Conservation (phyloP, 2,888 invertebrate genomes). For the Orthosia incerta region DNA sequence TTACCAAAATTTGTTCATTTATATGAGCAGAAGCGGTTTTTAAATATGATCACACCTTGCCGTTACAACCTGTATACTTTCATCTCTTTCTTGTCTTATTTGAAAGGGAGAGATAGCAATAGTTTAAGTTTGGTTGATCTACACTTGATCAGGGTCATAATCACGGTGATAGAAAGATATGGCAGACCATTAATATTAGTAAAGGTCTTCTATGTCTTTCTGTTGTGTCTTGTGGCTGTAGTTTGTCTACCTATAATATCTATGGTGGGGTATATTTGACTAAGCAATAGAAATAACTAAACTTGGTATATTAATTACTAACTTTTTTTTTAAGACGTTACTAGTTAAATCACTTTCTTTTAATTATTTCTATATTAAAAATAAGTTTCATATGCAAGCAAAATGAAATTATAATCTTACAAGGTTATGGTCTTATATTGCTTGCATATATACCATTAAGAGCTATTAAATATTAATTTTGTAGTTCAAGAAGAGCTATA, state of each 20-base stretch:
- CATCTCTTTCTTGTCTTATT: slow-evolving; percentile 1
- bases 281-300: slow-evolving; percentile 55
- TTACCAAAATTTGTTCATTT: too few species aligned
- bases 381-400: neutral
- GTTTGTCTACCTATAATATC: slow-evolving; percentile 25
- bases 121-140: neutral
- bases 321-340: neutral
- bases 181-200: neutral
- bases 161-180: slow-evolving; percentile 16
- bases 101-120: slow-evolving; percentile 7
- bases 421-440: neutral
- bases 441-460: neutral
- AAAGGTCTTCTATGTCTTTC: slow-evolving; percentile 1
- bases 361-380: neutral
- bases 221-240: neutral
- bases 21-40: too few species aligned
- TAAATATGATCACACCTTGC: too few species aligned
- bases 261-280: slow-evolving; percentile 18
- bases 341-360: neutral
- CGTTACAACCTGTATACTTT: neutral
- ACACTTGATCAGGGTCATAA: neutral
- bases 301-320: slow-evolving; percentile 33
- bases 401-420: neutral
- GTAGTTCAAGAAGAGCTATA: too few species aligned
- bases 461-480: too few species aligned